Evolutionary conservation across 2,797 vertebrate species (phyloP).

Genomic region (Hydrophis major): DNA sequence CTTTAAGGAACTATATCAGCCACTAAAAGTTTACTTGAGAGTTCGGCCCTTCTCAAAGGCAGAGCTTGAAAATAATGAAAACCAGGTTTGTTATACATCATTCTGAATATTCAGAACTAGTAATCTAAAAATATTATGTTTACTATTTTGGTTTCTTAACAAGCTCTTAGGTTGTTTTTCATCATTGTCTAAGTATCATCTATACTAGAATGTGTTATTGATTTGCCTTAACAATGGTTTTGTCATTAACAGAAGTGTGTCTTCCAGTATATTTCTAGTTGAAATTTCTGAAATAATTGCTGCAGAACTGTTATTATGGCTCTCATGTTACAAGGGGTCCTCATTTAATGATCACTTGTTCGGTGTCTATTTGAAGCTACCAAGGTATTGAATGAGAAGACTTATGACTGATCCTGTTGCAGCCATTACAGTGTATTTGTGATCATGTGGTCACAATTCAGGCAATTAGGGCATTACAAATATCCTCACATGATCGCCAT

Average conservation of each 20-base stretch:
- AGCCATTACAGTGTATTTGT: neutral
- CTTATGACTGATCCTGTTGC: neutral
- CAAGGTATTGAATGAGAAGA: neutral
- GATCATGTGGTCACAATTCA: neutral
- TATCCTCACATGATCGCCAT: neutral
- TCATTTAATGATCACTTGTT: neutral
- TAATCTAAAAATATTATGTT: neutral
- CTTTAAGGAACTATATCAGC: slow-evolving; percentile 56
- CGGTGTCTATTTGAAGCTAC: neutral
- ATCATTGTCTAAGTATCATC: neutral
- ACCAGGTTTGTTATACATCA: slow-evolving; percentile 74
- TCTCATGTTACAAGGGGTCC: neutral
- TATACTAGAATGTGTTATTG: neutral
- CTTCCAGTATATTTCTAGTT: neutral
- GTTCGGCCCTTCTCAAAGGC: slow-evolving; percentile 81
- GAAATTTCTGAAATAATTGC: neutral
- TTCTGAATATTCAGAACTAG: neutral
- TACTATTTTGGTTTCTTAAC: neutral
- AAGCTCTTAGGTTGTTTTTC: neutral
- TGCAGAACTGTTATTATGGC: neutral
- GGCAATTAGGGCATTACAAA: neutral
- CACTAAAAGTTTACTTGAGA: slow-evolving; percentile 83
- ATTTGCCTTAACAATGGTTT: neutral
- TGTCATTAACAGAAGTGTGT: neutral
- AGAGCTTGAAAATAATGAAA: slow-evolving; percentile 76